Evolutionary conservation across 2,113 vertebrate species (phyloP), one percentile per base, ranked within the genome.

Genomic region (Pedionomus torquatus): DNA sequence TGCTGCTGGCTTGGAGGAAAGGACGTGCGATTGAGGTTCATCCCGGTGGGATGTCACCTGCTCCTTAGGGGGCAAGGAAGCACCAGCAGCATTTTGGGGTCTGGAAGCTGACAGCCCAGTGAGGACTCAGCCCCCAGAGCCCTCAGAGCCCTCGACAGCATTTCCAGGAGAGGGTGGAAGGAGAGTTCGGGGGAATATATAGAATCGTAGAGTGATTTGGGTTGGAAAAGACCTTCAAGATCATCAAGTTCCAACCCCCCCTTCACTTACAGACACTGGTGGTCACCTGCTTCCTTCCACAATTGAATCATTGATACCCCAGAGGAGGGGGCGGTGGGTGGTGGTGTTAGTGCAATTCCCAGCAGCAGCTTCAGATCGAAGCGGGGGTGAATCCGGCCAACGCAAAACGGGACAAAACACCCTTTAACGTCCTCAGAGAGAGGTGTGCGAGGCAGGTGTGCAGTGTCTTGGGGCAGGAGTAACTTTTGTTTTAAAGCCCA

Each of bases 101-200:
- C 7, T 5, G 4, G 46, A 48, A 79, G 26, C 17, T 58, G 68
- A 49, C n/a, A 48, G 20, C 44, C 19, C 77, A 3, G 46, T 0
- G 3, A 23, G 7, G 28, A 54, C 8, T 4, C 28, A 48, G 30
- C 12, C 12, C 6, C 16, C 0, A 1, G 1, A 0, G 28, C 49
- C 61, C 3, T 15, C 0, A 1, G 1, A 0, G 28, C 49, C 61
- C 3, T 15, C 0, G 1, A 13, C 48, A 1, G 2, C 15, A 21
- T 24, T 41, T 46, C 26, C 77, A 63, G 76, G 48, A 16, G 33
- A 43, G 14, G 64, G 11, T 0, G 0, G 14, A 49, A 58, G 49
- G 8, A 76, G 25, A 10, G 13, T 30, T 57, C 13, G 7, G 41
- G 28, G 51, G 46, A 60, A n/a, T 25, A 48, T 10, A 6, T 9